A percentile compares a stretch with the other conserved stretches of the same genome.
These are phyloP conservation scores for Dasyprocta punctata DNA, from an alignment of 2,113 vertebrate genomes.

Conservation along the genomic window DNA sequence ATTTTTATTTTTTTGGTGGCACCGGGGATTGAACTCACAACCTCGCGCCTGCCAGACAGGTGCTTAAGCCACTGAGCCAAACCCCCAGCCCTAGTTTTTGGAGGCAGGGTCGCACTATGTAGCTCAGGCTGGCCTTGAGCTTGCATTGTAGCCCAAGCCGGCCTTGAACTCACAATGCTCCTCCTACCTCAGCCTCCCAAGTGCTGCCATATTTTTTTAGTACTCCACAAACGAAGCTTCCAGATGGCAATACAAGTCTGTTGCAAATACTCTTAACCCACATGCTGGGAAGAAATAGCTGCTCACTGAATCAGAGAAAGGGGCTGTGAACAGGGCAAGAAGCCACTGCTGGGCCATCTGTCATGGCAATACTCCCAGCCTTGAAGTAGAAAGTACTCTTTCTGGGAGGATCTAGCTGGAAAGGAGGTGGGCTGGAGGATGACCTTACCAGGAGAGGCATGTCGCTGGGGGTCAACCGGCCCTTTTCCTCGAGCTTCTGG, in stretches of 20 bases:
- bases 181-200: no score
- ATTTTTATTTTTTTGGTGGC: no score
- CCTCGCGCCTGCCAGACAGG: no score
- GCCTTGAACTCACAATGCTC: no score
- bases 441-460: conserved; percentile 92
- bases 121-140: no score
- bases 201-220: neutral
- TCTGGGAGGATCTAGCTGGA: neutral
- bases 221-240: neutral
- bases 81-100: no score
- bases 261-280: neutral
- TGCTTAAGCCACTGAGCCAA: no score
- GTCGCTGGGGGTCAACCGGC: conserved; percentile 86
- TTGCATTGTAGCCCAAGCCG: no score
- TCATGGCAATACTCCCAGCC: neutral
- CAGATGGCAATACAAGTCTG: neutral
- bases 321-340: neutral
- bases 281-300: neutral
- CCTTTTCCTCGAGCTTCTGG: conserved; percentile 90
- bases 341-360: neutral
- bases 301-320: neutral
- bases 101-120: no score
- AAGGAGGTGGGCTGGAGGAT: neutral
- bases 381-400: neutral
- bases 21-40: no score